Evolutionary conservation across 2,797 vertebrate genomes (phyloP).

Genomic region (Tragelaphus oryx): DNA sequence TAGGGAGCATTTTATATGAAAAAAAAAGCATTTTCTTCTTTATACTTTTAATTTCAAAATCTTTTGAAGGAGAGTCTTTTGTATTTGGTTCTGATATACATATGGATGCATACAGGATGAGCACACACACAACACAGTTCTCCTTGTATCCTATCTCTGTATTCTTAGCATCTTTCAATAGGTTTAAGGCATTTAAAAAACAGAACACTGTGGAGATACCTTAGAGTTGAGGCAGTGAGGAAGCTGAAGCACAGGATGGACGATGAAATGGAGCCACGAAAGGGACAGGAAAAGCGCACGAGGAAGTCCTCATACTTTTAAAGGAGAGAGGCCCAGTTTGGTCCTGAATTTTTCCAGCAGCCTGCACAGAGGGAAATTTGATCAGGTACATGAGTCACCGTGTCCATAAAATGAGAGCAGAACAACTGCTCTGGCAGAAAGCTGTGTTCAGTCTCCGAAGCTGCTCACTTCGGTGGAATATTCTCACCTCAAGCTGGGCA

Average conservation of each 20-base stretch:
- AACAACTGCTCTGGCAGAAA: neutral
- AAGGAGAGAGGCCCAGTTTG: neutral
- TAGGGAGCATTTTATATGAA: neutral
- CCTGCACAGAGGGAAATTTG: neutral
- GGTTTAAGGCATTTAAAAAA: neutral
- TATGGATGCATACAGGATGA: neutral
- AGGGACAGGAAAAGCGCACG: rapidly evolving
- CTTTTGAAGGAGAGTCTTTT: neutral
- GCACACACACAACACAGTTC: neutral
- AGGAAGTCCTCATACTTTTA: neutral
- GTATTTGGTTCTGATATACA: neutral
- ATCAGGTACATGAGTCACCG: conserved; percentile 21
- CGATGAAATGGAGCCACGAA: neutral
- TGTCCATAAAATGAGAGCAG: neutral
- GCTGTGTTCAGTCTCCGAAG: neutral
- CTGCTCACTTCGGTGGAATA: neutral
- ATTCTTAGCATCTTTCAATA: neutral
- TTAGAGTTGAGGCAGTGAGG: neutral
- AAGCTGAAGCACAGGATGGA: neutral
- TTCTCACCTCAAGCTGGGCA: neutral
- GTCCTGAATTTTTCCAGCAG: neutral
- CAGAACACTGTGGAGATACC: rapidly evolving
- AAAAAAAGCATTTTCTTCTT: neutral
- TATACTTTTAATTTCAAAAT: neutral
- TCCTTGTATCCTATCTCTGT: neutral